Base-by-base conservation (phyloP, 2,113 vertebrate species). In the Centropristis striata region DNA sequence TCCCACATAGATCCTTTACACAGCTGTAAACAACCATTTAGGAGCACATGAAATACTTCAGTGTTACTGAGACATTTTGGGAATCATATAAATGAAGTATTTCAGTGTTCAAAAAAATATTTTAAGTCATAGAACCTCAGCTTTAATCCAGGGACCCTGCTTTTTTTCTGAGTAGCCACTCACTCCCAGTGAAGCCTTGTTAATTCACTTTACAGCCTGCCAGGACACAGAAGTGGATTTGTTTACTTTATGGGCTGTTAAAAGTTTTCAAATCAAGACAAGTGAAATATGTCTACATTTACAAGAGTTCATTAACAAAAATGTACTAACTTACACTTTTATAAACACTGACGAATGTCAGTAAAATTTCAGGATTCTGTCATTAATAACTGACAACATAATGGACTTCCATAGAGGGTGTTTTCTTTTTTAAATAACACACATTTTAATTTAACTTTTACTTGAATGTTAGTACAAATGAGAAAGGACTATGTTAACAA, bases 171-270 rank as follows among this genome's bases (percentile, higher is more conserved):
- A 36, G 60, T 28, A 70, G 50, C 70, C 71, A 67, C 80, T 75
- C 72, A 32, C 76, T 51, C 69, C 71, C 18, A 15, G 44, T 36
- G 23, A 15, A 13, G 42, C 6, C 64, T 72, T 77, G 53, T 74
- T 47, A 80, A 71, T 68, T 67, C 25, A 64, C 57, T 82, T 69
- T 78, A 81, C 73, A 75, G 72, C 54, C 47, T 13, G 27, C 28
- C 12, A 23, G 53, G 41, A 65, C 27, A 58, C 54, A 59, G 61
- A 78, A 81, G 41, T 80, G 71, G 57, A 65, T 87, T 76, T 75
- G 68, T 68, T 74, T 66, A 71, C 60, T 83, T 80, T 59, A 80
- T 63, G 39, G 36, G 60, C 76, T 69, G 47, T 71, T 71, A 46
- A 73, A 77, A 42, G 71, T 79, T 78, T 61, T 66, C n/a, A 74